A percentile compares a stretch with the other conserved stretches of the same genome.
These are phyloP conservation scores for Myotis daubentonii DNA, from an alignment of 2,797 vertebrate species.

Conservation along the genomic window DNA sequence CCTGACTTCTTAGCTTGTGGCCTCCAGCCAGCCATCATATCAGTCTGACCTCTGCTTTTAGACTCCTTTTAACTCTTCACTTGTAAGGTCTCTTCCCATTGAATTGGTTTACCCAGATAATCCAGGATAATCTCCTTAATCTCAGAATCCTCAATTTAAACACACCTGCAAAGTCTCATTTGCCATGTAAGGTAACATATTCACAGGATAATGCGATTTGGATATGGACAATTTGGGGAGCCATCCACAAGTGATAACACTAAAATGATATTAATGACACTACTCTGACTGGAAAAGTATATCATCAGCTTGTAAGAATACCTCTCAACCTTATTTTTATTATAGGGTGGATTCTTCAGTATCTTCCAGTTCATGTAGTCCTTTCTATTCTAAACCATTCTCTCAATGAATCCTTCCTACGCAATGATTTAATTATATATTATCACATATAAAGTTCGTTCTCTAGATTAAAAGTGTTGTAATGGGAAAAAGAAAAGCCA, in stretches of 20 bases:
- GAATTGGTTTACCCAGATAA: background rate
- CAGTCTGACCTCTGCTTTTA: background rate
- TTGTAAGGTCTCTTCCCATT: background rate
- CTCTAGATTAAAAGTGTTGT: background rate
- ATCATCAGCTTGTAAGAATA: background rate
- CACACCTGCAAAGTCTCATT: background rate
- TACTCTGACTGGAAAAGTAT: background rate
- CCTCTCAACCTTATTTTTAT: background rate
- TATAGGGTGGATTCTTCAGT: background rate
- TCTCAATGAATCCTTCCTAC: background rate
- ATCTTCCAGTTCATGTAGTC: background rate
- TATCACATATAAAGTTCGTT: background rate
- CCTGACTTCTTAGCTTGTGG: background rate
- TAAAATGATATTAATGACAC: background rate
- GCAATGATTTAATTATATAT: background rate
- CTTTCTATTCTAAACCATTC: background rate
- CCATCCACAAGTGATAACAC: background rate
- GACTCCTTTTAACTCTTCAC: background rate
- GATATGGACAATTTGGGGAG: background rate
- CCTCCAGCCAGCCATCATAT: background rate
- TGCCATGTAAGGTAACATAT: background rate
- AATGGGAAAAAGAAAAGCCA: background rate
- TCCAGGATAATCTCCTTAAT: background rate
- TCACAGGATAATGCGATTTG: background rate
- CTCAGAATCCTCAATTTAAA: background rate